A percentile compares a stretch with the other conserved stretches of the same genome.
phyloP scores from a whole-genome alignment of 2,888 invertebrate genomes.

The Aelia acuminata region DNA sequence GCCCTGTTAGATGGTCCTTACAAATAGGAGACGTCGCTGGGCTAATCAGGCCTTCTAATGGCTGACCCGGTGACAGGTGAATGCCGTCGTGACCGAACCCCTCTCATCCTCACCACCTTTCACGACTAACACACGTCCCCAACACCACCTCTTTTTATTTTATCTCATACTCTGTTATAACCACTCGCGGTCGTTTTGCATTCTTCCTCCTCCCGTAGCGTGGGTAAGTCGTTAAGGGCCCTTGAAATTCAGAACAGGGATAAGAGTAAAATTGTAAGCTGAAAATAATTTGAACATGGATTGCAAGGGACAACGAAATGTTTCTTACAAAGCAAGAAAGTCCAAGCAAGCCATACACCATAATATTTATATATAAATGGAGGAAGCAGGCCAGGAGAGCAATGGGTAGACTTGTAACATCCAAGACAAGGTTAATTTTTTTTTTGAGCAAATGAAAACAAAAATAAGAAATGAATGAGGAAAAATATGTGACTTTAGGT shows the following conservation, averaged over 20 bases:
- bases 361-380: too few species aligned
- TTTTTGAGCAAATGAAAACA: too few species aligned
- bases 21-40: conserved; percentile 50
- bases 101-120: conserved; percentile 56
- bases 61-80: conserved; percentile 59
- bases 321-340: background rate
- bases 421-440: too few species aligned
- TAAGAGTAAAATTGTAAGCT: background rate
- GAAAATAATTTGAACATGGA: background rate
- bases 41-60: conserved; percentile 55
- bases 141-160: conserved; percentile 50
- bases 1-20: conserved; percentile 34
- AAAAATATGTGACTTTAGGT: too few species aligned
- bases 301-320: background rate
- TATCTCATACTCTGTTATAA: conserved; percentile 48
- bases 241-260: conserved; percentile 10
- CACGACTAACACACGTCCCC: conserved; percentile 54
- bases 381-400: too few species aligned
- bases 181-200: conserved; percentile 36
- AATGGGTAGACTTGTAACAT: too few species aligned
- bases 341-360: too few species aligned
- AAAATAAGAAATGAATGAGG: too few species aligned
- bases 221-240: background rate
- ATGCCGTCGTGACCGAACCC: conserved; percentile 56
- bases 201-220: background rate